Conservation (phyloP, 2,888 invertebrate genomes). For the Chydorus sphaericus region DNA sequence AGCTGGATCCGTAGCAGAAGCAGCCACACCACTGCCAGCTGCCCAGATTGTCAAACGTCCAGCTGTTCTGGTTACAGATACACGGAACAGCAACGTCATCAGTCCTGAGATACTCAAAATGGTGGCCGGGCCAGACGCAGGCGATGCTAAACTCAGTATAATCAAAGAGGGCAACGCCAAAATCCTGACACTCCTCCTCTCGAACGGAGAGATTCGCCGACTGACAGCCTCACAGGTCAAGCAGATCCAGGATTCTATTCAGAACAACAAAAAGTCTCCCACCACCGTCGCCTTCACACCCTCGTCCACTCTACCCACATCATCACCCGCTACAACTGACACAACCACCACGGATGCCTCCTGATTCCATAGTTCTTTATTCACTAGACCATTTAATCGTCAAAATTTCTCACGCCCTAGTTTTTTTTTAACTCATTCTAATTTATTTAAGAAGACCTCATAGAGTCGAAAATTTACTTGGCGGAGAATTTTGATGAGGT, state of each 20-base stretch:
- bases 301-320: too few relatives aligned
- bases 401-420: too few relatives aligned
- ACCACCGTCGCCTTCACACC: too few relatives aligned
- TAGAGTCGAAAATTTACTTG: too few relatives aligned
- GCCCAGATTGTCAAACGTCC: neutral
- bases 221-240: conserved; percentile 3
- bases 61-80: neutral
- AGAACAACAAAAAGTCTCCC: neutral
- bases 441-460: too few relatives aligned
- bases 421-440: too few relatives aligned
- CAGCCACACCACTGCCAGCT: neutral
- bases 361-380: too few relatives aligned
- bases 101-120: neutral
- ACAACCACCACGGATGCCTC: too few relatives aligned
- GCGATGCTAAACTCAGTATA: neutral
- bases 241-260: conserved; percentile 5
- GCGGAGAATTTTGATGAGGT: too few relatives aligned
- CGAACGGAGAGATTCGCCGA: neutral
- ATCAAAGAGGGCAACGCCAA: neutral
- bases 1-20: neutral
- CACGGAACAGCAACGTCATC: neutral
- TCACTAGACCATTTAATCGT: too few relatives aligned
- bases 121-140: conserved; percentile 5
- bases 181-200: neutral
- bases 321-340: too few relatives aligned